Evolutionary conservation across 92 coral and sea anemone genomes (phyloP).

Genomic region (Parazoanthus darwini): DNA sequence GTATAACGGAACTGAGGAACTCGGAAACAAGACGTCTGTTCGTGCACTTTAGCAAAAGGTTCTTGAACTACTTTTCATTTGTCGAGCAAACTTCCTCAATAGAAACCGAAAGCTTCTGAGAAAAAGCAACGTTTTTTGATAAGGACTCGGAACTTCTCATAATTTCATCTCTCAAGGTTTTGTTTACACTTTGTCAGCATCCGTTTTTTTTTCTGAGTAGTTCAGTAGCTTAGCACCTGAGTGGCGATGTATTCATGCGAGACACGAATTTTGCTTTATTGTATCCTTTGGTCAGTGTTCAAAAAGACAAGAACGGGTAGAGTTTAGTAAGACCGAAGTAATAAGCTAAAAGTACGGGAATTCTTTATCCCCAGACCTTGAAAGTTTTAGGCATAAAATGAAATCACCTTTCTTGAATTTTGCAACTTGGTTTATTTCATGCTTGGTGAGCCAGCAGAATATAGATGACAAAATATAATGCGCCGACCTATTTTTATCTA

Average conservation of each 20-base stretch:
- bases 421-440: conserved; percentile 1
- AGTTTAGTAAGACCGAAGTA: background rate
- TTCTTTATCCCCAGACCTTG: background rate
- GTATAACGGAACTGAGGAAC: background rate
- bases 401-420: background rate
- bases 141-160: background rate
- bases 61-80: background rate
- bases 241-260: background rate
- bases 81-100: background rate
- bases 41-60: background rate
- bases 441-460: background rate
- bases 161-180: background rate
- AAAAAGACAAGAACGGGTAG: background rate
- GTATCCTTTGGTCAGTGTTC: background rate
- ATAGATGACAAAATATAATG: background rate
- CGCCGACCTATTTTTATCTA: background rate
- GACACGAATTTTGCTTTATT: background rate
- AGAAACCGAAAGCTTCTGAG: background rate
- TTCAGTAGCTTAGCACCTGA: background rate
- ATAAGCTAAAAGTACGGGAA: background rate
- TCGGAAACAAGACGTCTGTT: background rate
- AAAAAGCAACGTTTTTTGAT: background rate
- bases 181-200: conserved; percentile 23
- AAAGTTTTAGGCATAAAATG: background rate
- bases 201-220: conserved; percentile 30